Evolutionary conservation across 2,113 vertebrate genomes (phyloP).

Genomic region (Leuciscus idus): DNA sequence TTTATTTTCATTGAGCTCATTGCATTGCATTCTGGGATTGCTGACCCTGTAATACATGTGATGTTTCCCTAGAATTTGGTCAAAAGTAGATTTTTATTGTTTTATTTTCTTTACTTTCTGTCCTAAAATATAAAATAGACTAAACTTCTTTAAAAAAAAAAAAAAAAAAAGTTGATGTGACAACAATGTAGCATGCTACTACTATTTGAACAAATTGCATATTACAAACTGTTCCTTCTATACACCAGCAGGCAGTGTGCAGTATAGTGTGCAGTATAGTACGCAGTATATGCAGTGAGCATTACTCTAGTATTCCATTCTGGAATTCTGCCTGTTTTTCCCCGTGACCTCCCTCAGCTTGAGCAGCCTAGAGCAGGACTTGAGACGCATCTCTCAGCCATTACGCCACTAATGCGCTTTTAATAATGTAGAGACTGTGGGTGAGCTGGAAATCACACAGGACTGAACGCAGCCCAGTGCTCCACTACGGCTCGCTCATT

Average conservation of each 20-base stretch:
- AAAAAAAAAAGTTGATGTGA: not conserved
- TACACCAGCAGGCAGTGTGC: not conserved
- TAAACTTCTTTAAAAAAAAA: not conserved
- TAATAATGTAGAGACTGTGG: constrained; percentile 53
- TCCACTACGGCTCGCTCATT: constrained; percentile 37
- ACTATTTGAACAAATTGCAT: not conserved
- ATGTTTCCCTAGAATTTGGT: no score
- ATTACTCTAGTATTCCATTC: not conserved
- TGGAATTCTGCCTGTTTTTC: not conserved
- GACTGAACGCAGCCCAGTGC: constrained; percentile 30
- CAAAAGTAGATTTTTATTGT: no score
- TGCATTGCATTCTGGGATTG: no score
- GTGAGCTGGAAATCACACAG: constrained; percentile 36
- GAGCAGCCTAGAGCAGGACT: constrained; percentile 1
- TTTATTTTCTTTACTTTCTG: not conserved
- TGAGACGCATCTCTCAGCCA: constrained; percentile 39
- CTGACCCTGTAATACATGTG: no score
- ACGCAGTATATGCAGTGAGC: not conserved
- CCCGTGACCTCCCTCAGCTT: not conserved
- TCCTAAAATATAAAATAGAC: not conserved
- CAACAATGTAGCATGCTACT: not conserved
- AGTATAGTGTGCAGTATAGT: not conserved
- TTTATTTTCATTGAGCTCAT: no score
- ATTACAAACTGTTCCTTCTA: not conserved
- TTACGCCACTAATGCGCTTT: constrained; percentile 49